Evolutionary conservation across 30 jellyfish, hydroid and myxozoan genomes (phyloP).

Genomic region (Aurelia sp.): DNA sequence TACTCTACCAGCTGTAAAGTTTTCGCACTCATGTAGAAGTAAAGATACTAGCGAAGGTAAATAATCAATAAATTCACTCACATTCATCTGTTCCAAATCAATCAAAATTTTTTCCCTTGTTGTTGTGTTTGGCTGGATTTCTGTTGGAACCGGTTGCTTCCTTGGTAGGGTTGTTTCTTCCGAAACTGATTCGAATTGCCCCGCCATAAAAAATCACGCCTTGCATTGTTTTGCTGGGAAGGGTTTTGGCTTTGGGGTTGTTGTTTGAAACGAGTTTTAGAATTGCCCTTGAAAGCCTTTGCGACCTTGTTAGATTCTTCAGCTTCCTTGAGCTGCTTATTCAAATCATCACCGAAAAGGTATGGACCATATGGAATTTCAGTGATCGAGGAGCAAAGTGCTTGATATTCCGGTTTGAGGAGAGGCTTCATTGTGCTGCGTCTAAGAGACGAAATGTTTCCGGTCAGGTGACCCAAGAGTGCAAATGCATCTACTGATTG

Average conservation of each 20-base stretch:
- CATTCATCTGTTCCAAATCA: background rate
- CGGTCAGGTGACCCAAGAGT: background rate
- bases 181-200: too few species aligned
- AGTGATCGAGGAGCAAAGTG: background rate
- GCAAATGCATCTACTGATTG: conserved; percentile 7
- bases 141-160: too few species aligned
- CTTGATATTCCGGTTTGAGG: conserved; percentile 18
- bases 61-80: background rate
- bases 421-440: background rate
- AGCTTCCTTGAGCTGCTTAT: conserved; percentile 4
- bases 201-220: conserved; percentile 1
- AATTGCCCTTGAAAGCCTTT: conserved; percentile 2
- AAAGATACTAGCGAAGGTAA: background rate
- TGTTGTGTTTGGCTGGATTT: too few species aligned
- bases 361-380: background rate
- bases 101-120: too few species aligned
- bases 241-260: background rate
- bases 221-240: conserved; percentile 5
- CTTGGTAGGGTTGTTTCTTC: too few species aligned
- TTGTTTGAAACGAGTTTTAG: background rate
- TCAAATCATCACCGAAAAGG: conserved; percentile 1
- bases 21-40: background rate
- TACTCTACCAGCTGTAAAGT: conserved; percentile 21
- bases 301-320: conserved; percentile 5
- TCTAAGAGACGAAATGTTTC: conserved; percentile 20